Percentiles rank a stretch among this genome's conserved stretches.
phyloP scores from a whole-genome alignment of 1,140 invertebrate genomes.

The Ips nitidus region DNA sequence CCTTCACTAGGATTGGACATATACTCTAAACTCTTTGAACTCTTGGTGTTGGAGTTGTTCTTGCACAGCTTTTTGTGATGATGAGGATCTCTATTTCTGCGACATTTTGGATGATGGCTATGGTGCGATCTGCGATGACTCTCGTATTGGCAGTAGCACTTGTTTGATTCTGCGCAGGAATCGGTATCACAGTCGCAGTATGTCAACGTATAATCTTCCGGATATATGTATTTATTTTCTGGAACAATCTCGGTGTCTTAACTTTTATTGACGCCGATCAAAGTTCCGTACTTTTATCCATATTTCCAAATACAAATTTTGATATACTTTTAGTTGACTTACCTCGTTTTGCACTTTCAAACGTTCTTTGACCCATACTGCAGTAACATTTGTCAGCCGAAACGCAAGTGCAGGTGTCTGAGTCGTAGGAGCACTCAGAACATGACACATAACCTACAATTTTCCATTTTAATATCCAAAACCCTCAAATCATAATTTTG shows the following conservation, averaged over 20 bases:
- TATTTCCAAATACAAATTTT: no score
- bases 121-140: slow-evolving; percentile 47
- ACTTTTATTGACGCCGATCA: no score
- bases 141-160: slow-evolving; percentile 77
- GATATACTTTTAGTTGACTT: background rate
- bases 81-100: slow-evolving; percentile 51
- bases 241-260: background rate
- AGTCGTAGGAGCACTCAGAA: slow-evolving; percentile 82
- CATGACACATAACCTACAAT: slow-evolving; percentile 73
- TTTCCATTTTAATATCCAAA: background rate
- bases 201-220: slow-evolving; percentile 56
- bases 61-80: slow-evolving; percentile 50
- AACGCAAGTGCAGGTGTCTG: slow-evolving; percentile 73
- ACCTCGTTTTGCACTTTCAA: slow-evolving; percentile 1
- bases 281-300: no score
- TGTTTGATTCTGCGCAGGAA: slow-evolving; percentile 83
- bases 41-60: slow-evolving; percentile 52
- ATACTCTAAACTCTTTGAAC: slow-evolving; percentile 62
- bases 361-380: slow-evolving; percentile 56
- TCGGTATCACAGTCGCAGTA: slow-evolving; percentile 78
- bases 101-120: slow-evolving; percentile 48
- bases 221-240: slow-evolving; percentile 71
- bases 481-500: no score
- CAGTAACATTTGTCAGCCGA: slow-evolving; percentile 78
- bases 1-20: slow-evolving; percentile 51